Percentiles rank a stretch among this genome's conserved stretches.
These are phyloP conservation scores for Rosalia funebris DNA, from an alignment of 2,888 invertebrate species.

Conservation along the genomic window DNA sequence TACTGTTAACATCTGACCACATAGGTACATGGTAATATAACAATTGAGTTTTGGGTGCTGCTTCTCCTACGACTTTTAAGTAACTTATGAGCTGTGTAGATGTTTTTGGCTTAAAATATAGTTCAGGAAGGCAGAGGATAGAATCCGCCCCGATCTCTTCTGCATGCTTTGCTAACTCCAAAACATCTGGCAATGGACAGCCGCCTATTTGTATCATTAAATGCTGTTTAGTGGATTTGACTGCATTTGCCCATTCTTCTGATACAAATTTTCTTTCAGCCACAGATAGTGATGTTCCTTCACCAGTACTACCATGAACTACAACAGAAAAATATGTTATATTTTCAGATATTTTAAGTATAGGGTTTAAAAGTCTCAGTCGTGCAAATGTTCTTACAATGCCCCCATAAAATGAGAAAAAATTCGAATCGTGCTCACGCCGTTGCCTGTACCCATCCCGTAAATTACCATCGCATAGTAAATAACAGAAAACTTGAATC, in stretches of 20 bases:
- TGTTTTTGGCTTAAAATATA: slow-evolving; percentile 77
- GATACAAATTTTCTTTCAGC: slow-evolving; percentile 74
- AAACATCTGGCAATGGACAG: slow-evolving; percentile 73
- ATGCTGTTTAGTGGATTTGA: slow-evolving; percentile 67
- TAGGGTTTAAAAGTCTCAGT: too few species aligned
- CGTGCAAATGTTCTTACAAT: too few species aligned
- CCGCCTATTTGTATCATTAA: slow-evolving; percentile 81
- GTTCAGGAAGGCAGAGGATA: slow-evolving; percentile 78
- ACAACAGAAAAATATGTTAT: slow-evolving; percentile 34
- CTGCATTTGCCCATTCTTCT: slow-evolving; percentile 72
- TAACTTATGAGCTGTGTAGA: slow-evolving; percentile 73
- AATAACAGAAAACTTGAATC: too few species aligned
- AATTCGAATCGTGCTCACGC: too few species aligned
- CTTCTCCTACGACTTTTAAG: slow-evolving; percentile 67
- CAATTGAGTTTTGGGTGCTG: slow-evolving; percentile 71
- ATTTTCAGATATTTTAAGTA: too few species aligned
- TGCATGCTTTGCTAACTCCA: slow-evolving; percentile 77
- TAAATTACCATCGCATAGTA: too few species aligned
- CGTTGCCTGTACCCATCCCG: too few species aligned
- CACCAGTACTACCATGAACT: slow-evolving; percentile 86
- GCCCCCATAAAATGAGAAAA: too few species aligned
- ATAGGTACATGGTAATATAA: slow-evolving; percentile 86
- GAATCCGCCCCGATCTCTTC: slow-evolving; percentile 73
- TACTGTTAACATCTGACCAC: slow-evolving; percentile 77
- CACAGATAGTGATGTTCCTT: slow-evolving; percentile 75